Base-by-base conservation (phyloP, 2,888 invertebrate species). In the Anarsia innoxiella region DNA sequence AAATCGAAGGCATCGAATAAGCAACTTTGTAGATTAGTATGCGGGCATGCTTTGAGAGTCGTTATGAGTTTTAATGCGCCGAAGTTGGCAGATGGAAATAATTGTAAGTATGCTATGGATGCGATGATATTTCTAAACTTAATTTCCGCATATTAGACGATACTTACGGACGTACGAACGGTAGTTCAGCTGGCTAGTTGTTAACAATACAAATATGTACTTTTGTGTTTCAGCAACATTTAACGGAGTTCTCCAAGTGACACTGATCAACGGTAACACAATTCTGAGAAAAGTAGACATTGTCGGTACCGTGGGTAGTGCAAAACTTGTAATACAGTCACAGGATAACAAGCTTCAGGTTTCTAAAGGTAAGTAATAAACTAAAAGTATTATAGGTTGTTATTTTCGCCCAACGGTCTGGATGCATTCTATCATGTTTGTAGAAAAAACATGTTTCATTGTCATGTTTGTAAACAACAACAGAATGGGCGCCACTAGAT, bases 41-140 rank as follows among this genome's bases (percentile, higher is more conserved):
- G 53, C 23, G 82, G 77, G 0, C 80, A 75, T 30, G 84, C 80
- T 8, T 73, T 83, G 10, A 71, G 54, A 48, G 74, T 78, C 1
- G 61, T 70, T 0, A 53, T 83, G 1, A 65, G 59, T 19, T 82
- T 80, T 36, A 68, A 51, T 27, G 66, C 82, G 3, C 80, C 83
- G 0, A 67, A 59, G 34, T 51, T 78, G 16, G 49, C 61, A 1
- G 72, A 73, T 27, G 44, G 63, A 23, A 59, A 69, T 38, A 46
- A 19, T 19, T 4, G 25, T 25, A 25, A 25, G 25, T 25, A n/a
- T n/a, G n/a, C n/a, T n/a, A n/a, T n/a, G n/a, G n/a, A n/a, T n/a
- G n/a, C n/a, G n/a, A n/a, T n/a, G n/a, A n/a, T n/a, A n/a, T n/a
- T n/a, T n/a, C n/a, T n/a, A n/a, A n/a, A n/a, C n/a, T n/a, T n/a